These are phyloP conservation scores for Cetonia aurata DNA, from an alignment of 2,888 invertebrate genomes.

Conservation along the genomic window DNA sequence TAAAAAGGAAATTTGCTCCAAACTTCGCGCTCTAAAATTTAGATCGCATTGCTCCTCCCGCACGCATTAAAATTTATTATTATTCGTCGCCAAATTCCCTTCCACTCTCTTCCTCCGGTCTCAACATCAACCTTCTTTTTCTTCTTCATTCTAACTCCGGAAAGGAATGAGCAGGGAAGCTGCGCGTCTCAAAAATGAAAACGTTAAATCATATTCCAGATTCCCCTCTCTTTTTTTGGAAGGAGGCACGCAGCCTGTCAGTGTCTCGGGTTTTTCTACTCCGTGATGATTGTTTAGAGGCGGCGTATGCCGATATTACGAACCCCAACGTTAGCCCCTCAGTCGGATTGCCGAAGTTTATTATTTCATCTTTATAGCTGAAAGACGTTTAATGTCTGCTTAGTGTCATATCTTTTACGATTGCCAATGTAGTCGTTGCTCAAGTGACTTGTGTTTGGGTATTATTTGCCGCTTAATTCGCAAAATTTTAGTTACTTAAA, in stretches of 20 bases:
- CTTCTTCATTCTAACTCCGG: neutral
- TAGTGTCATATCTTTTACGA: slow-evolving; percentile 3
- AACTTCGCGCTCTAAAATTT: slow-evolving; percentile 15
- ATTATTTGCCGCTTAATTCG: no score
- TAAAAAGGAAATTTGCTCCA: slow-evolving; percentile 21
- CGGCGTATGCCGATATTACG: slow-evolving; percentile 1
- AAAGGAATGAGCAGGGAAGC: neutral
- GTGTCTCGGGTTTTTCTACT: slow-evolving; percentile 5
- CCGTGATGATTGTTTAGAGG: neutral
- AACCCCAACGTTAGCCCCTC: neutral
- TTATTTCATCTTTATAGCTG: slow-evolving; percentile 18
- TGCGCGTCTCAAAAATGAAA: slow-evolving; percentile 8
- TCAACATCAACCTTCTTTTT: neutral
- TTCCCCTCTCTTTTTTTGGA: neutral
- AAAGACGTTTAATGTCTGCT: neutral
- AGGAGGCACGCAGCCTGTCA: neutral
- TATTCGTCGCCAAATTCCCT: slow-evolving; percentile 23
- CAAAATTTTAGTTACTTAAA: no score
- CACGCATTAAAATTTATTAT: slow-evolving; percentile 24
- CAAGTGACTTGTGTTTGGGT: no score
- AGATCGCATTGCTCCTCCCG: slow-evolving; percentile 9
- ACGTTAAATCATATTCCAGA: slow-evolving; percentile 16
- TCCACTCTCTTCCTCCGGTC: neutral
- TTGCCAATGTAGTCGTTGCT: neutral
- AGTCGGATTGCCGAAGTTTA: slow-evolving; percentile 14